Conservation (phyloP, 2,888 invertebrate genomes). For the Sesia bembeciformis region DNA sequence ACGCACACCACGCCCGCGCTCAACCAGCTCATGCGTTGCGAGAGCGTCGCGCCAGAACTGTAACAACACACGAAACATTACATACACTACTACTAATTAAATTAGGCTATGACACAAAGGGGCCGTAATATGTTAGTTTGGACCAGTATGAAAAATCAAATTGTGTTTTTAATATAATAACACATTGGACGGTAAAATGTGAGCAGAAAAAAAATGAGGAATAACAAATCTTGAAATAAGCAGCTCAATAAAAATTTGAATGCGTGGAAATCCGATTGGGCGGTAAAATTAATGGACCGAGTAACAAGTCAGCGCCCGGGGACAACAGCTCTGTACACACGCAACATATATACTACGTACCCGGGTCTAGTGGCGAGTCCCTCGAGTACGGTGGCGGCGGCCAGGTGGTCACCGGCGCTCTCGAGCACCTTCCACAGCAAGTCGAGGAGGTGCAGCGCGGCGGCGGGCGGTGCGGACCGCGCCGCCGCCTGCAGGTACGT, state of each 20-base stretch:
- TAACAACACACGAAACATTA: background rate
- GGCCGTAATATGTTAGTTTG: no score
- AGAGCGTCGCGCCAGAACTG: constrained; percentile 82
- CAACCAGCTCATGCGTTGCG: constrained; percentile 91
- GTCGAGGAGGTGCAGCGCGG: constrained; percentile 80
- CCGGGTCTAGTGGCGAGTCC: constrained; percentile 85
- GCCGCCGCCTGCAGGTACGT: constrained; percentile 79
- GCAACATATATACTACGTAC: constrained; percentile 34
- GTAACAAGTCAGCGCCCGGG: background rate
- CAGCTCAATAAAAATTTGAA: no score
- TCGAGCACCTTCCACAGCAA: constrained; percentile 98
- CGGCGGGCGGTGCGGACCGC: constrained; percentile 70
- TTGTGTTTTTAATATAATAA: no score
- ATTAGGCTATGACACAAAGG: no score
- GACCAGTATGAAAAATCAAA: no score
- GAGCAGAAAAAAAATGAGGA: no score
- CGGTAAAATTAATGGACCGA: no score
- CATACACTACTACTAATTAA: background rate
- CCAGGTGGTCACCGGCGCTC: constrained; percentile 90
- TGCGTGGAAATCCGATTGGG: no score
- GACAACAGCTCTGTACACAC: no score
- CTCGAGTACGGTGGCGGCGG: constrained; percentile 93
- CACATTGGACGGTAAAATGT: no score
- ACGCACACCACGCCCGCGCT: constrained; percentile 96
- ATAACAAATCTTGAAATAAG: no score